A percentile compares a stretch with the other conserved stretches of the same genome.
These are phyloP conservation scores for Corella eumyota DNA, from an alignment of 23 tunicate species.

Conservation along the genomic window DNA sequence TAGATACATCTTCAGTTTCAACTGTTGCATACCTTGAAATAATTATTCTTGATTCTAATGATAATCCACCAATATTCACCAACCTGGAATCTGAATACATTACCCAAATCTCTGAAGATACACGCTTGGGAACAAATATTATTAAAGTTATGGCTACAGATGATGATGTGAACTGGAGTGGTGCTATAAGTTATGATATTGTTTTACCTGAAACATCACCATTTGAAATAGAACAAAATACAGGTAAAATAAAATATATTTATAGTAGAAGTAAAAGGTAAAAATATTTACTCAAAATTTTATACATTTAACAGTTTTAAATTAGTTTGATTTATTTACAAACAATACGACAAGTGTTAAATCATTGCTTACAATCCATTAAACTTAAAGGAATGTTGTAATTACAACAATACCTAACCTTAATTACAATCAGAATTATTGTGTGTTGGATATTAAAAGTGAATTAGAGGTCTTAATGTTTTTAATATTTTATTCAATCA, in stretches of 20 bases:
- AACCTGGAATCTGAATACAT: not conserved
- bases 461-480: no score
- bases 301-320: not conserved
- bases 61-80: constrained; percentile 45
- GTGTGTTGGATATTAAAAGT: no score
- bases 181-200: constrained; percentile 23
- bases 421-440: no score
- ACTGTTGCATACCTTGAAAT: constrained; percentile 3
- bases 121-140: constrained; percentile 13
- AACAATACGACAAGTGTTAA: not conserved
- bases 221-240: constrained; percentile 12
- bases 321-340: not conserved
- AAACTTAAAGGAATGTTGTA: no score
- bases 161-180: constrained; percentile 35
- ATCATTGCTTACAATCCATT: no score
- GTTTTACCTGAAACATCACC: constrained; percentile 6
- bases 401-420: no score
- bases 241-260: no score
- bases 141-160: constrained; percentile 34
- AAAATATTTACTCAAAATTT: not conserved
- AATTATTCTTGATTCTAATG: constrained; percentile 31
- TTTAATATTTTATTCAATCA: not conserved
- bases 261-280: constrained; percentile 1
- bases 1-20: no score
- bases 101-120: constrained; percentile 18